phyloP scores from a whole-genome alignment of 2,113 vertebrate genomes.

The Myocastor coypus region DNA sequence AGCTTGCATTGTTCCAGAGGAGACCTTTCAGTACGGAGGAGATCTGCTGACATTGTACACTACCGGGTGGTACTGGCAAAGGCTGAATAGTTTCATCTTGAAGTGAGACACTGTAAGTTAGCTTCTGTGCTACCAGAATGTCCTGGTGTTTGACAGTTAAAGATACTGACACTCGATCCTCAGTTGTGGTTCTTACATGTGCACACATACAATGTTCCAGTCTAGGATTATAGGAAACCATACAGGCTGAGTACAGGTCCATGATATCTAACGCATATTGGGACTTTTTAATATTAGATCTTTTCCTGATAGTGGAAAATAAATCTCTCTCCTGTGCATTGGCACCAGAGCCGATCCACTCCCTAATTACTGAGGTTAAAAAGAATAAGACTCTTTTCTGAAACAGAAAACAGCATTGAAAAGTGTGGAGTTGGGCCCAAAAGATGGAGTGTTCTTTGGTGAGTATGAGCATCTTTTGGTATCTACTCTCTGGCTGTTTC shows the following conservation, averaged over 20 bases:
- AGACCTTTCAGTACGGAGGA: constrained; percentile 7
- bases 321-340: not conserved
- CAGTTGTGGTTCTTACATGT: not conserved
- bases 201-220: not conserved
- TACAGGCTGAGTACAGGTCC: not conserved
- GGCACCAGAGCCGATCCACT: not conserved
- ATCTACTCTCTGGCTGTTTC: not conserved
- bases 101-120: not conserved
- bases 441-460: not conserved
- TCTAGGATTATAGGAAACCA: constrained; percentile 1
- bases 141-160: constrained; percentile 17
- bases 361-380: not conserved
- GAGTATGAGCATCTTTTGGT: not conserved
- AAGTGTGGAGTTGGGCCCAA: not conserved
- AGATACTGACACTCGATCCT: not conserved
- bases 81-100: not conserved
- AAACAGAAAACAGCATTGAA: not conserved
- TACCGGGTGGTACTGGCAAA: constrained; percentile 32
- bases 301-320: not conserved
- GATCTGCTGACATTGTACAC: constrained; percentile 2
- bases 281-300: not conserved
- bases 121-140: not conserved
- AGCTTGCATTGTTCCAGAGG: not conserved
- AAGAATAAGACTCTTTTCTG: constrained; percentile 4
- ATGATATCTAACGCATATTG: not conserved